A percentile compares a stretch with the other conserved stretches of the same genome.
Conservation (phyloP, 2,797 vertebrate species). For the Epinephelus awoara region DNA sequence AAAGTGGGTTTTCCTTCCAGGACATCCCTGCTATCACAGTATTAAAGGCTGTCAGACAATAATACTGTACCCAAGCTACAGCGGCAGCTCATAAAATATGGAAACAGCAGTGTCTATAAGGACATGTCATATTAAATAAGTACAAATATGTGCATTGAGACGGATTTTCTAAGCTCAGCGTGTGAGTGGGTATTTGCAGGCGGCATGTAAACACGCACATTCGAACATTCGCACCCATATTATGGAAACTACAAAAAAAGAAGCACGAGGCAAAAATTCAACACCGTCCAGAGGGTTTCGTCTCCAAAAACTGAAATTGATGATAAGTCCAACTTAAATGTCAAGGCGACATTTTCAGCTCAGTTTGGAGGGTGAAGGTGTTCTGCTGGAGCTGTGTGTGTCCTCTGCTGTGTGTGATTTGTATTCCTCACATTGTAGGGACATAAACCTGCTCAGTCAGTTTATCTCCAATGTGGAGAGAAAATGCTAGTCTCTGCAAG, state of each 20-base stretch:
- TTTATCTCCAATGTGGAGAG: not conserved
- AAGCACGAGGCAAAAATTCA: not conserved
- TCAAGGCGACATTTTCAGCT: conserved; percentile 63
- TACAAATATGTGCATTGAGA: not conserved
- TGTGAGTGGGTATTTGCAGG: not conserved
- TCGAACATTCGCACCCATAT: not conserved
- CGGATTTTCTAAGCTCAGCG: not conserved
- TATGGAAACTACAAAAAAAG: not conserved
- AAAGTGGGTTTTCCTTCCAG: conserved; percentile 23
- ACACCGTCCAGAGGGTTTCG: conserved; percentile 11
- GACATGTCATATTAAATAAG: not conserved
- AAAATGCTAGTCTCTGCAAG: not conserved
- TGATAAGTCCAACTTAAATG: conserved; percentile 61
- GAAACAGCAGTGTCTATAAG: not conserved
- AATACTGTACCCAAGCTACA: not conserved
- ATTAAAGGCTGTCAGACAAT: conserved; percentile 12
- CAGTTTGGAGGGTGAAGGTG: conserved; percentile 24
- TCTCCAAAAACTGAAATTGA: conserved; percentile 37
- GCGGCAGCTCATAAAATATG: conserved; percentile 31
- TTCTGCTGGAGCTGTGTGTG: conserved; percentile 14
- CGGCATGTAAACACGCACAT: not conserved
- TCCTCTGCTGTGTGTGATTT: not conserved
- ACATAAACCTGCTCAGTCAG: conserved; percentile 5
- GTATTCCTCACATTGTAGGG: conserved; percentile 10
- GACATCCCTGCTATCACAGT: not conserved